Base-by-base conservation (phyloP, 2,888 invertebrate species). In the Drosophila phalerata region DNA sequence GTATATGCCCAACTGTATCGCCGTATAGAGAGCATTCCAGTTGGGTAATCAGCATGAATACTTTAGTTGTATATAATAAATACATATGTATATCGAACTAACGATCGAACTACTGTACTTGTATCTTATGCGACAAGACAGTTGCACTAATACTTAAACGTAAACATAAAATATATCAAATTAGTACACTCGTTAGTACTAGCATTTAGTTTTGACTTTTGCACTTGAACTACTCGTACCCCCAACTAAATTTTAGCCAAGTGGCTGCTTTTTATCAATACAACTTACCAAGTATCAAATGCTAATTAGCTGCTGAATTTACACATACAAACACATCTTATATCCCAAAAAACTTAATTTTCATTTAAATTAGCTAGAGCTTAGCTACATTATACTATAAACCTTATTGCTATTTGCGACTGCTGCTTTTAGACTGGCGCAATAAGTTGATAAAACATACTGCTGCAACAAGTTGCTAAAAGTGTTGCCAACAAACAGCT, bases 261-360 rank as follows among this genome's bases (percentile, higher is more conserved):
- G 40, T 42, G 73, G 58, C 68, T 19, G 28, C 48, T 42, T 43
- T 57, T 40, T 15, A 73, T 45, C 52, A 37, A 51, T 37, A 17
- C 30, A 56, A 62, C 52, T 42, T 25, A 58, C 13, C 38, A 42
- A 65, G 15, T 55, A 53, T 34, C 43, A 51, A 77, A 74, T 74
- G 87, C 89, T 87, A 87, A 88, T 87, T 88, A 89, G 89, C 88
- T 87, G 89, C 87, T 88, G 73, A 82, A 68, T 38, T 45, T 53
- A 65, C 43, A 73, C 45, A 66, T 40, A 63, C 40, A 61, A 52
- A 64, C 38, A 62, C 43, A 45, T 38, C 30, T 45, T 32, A 68
- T 34, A 56, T 37, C 38, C 55, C 61, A 57, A 70, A 62, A 47
- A 64, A 65, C 32, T 47, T 37, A 30, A 51, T 34, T 52, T 58